Evolutionary conservation across 2,888 invertebrate genomes (phyloP).

Genomic region (Lithophane ornitopus): DNA sequence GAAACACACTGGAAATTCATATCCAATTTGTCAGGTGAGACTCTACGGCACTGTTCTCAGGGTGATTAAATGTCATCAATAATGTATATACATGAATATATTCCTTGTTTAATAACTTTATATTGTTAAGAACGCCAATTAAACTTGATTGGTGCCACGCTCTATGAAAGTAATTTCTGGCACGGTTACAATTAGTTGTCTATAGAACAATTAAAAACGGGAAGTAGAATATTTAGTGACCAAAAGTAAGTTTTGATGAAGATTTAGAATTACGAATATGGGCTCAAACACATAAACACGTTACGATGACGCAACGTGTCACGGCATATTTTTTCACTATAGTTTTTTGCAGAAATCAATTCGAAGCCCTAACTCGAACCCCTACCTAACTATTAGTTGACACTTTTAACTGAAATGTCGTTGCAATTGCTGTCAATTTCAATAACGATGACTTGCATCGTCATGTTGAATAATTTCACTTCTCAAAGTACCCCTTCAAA

Average conservation of each 20-base stretch:
- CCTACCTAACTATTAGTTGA: no score
- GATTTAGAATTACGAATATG: neutral
- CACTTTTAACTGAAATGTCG: neutral
- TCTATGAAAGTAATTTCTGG: neutral
- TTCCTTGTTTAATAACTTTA: slow-evolving; percentile 27
- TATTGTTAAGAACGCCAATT: neutral
- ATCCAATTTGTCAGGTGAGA: slow-evolving; percentile 57
- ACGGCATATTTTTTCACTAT: no score
- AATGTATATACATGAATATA: slow-evolving; percentile 36
- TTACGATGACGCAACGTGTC: no score
- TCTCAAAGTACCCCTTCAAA: neutral
- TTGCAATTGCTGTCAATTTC: neutral
- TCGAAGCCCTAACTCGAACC: no score
- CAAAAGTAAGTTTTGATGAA: neutral
- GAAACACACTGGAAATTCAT: slow-evolving; percentile 54
- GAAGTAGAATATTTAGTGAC: neutral
- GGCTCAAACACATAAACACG: no score
- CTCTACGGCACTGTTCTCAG: slow-evolving; percentile 34
- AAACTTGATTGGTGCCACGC: neutral
- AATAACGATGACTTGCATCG: neutral
- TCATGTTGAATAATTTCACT: neutral
- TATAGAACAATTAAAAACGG: neutral
- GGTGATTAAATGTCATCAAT: slow-evolving; percentile 51
- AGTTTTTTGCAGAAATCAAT: no score
- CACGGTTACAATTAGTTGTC: neutral